Evolutionary conservation across 2,113 vertebrate genomes (phyloP).

Genomic region (Castor canadensis): DNA sequence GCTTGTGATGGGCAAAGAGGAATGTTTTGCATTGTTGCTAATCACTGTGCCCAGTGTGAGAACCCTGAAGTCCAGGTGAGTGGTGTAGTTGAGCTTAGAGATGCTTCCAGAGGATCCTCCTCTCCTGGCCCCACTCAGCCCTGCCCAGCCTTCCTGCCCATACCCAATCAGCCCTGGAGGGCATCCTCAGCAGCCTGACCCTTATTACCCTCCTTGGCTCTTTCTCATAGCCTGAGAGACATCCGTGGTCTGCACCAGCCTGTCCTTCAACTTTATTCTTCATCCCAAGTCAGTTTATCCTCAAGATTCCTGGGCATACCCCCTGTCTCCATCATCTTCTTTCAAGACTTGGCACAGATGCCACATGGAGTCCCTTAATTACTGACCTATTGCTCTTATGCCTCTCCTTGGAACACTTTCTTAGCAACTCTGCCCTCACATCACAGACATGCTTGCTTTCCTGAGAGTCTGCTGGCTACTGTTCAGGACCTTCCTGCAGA

Average conservation of each 20-base stretch:
- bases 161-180: background rate
- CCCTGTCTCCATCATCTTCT: background rate
- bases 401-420: background rate
- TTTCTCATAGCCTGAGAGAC: background rate
- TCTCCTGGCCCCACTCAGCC: background rate
- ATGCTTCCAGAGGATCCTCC: background rate
- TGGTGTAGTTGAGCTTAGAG: background rate
- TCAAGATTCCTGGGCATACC: background rate
- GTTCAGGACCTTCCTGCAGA: background rate
- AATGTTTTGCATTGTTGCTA: background rate
- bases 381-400: too few relatives aligned
- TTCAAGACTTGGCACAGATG: background rate
- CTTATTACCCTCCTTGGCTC: background rate
- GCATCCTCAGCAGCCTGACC: background rate
- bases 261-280: background rate
- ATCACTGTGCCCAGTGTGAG: background rate
- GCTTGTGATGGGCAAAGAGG: too few relatives aligned
- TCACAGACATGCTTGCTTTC: too few relatives aligned
- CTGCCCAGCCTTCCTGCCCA: too few relatives aligned
- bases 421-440: fast-evolving
- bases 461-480: background rate
- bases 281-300: background rate
- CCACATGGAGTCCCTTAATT: fast-evolving
- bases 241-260: background rate
- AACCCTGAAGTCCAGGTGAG: too few relatives aligned